Base-by-base conservation (phyloP, 2,888 invertebrate genomes). In the Drosophila pseudotakahashii region DNA sequence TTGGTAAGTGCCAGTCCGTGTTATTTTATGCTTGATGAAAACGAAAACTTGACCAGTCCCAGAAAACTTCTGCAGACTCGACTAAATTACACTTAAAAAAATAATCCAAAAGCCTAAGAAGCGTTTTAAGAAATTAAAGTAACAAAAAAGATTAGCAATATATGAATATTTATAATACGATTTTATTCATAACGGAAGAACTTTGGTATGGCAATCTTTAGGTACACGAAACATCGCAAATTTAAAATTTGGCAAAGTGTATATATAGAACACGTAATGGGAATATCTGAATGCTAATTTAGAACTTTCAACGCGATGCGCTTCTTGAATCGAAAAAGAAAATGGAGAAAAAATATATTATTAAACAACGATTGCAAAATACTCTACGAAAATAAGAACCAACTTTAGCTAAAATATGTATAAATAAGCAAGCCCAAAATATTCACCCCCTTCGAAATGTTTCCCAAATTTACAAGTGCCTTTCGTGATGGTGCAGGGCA, bases 1-100 rank as follows among this genome's bases (percentile, higher is more conserved):
- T 90, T 90, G 90, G 90, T 90, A 82, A 91, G 90, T 90, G 78
- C 82, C 88, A 88, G 70, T 68, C 44, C 54, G 41, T 66, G 47
- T 73, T 64, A 53, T 73, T 75, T 78, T 64, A 58, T 66, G 50
- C 57, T 34, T 44, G 37, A 34, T 37, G 51, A 74, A 50, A 71
- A 47, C 37, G 45, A 66, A 68, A 67, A 68, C 68, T 75, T 80
- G 64, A 55, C 59, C 52, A 30, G 54, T 51, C 37, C 39, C 19
- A n/a, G 36, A 14, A 41, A 19, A 23, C 39, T 34, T 37, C n/a
- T 14, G n/a, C 10, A 41, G 16, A 14, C 14, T n/a, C 7, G 14
- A 45, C 32, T 39, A 14, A 39, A 47, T 7, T 59, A n/a, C 32
- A 32, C 30, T 37, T 9, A 26, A 14, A 30, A 30, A 30, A 47